These are phyloP conservation scores for Galeopterus variegatus DNA, from an alignment of 2,113 vertebrate genomes.

Conservation along the genomic window DNA sequence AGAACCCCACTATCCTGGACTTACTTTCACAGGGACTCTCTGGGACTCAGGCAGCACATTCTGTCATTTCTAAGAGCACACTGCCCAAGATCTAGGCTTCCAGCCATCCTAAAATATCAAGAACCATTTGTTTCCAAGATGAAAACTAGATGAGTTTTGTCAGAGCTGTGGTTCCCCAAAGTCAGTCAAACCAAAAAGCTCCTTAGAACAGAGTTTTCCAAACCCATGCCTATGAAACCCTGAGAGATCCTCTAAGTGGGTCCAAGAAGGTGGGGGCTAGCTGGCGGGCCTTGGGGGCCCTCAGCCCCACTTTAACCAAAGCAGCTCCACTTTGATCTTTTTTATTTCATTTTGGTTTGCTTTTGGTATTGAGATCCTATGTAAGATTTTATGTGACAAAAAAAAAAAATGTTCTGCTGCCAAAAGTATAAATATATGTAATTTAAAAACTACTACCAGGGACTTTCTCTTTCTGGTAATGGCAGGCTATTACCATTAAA, in stretches of 20 bases:
- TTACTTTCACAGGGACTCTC: neutral
- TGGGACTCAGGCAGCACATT: neutral
- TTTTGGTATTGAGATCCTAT: conserved; percentile 32
- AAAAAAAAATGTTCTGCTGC: neutral
- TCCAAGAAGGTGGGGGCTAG: neutral
- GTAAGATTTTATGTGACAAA: neutral
- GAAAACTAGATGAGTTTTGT: conserved; percentile 49
- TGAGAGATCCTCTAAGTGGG: neutral
- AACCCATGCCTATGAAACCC: neutral
- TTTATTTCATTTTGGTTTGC: conserved; percentile 15
- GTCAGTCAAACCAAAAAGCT: conserved; percentile 42
- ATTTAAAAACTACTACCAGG: conserved; percentile 39
- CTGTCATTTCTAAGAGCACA: conserved; percentile 58
- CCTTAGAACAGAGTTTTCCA: conserved; percentile 28
- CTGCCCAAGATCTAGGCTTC: conserved; percentile 65
- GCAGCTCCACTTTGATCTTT: neutral
- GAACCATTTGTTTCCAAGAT: conserved; percentile 71
- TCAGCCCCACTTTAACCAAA: neutral
- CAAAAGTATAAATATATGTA: conserved; percentile 60
- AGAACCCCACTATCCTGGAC: neutral
- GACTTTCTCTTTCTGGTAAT: conserved; percentile 33
- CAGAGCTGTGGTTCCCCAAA: conserved; percentile 69
- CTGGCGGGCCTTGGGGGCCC: neutral
- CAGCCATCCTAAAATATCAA: conserved; percentile 71
- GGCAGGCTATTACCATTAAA: conserved; percentile 23